Evolutionary conservation across 2,888 invertebrate genomes (phyloP).

Genomic region (Dendrolimus houi): DNA sequence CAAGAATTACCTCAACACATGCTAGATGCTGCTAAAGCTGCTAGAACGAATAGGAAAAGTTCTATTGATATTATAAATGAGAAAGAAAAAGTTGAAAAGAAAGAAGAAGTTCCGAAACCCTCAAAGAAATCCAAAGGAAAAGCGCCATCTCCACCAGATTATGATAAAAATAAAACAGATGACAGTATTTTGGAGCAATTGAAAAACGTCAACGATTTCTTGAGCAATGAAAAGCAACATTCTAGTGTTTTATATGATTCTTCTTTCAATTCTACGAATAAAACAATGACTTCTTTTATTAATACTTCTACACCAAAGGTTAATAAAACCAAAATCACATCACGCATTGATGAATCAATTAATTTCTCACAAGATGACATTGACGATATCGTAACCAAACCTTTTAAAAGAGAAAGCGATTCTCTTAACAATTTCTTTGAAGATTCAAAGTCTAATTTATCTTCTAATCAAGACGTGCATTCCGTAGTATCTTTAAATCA

Average conservation of each 20-base stretch:
- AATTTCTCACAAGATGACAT: slow-evolving; percentile 70
- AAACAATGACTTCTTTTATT: slow-evolving; percentile 33
- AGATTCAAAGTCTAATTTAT: slow-evolving; percentile 64
- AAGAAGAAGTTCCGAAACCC: slow-evolving; percentile 48
- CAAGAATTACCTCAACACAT: slow-evolving; percentile 84
- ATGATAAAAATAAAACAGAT: slow-evolving; percentile 64
- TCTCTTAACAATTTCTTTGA: slow-evolving; percentile 65
- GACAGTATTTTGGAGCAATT: slow-evolving; percentile 65
- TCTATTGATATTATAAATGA: slow-evolving; percentile 46
- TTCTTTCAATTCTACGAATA: slow-evolving; percentile 30
- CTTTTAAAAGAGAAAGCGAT: slow-evolving; percentile 65
- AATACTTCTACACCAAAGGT: slow-evolving; percentile 72
- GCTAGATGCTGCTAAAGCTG: slow-evolving; percentile 83
- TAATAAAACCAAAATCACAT: slow-evolving; percentile 48
- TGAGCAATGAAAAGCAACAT: slow-evolving; percentile 58
- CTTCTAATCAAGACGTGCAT: slow-evolving; percentile 61
- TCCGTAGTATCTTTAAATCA: slow-evolving; percentile 62
- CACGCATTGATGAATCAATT: slow-evolving; percentile 56
- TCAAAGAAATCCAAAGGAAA: slow-evolving; percentile 82
- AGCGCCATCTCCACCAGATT: slow-evolving; percentile 83
- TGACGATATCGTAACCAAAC: slow-evolving; percentile 70
- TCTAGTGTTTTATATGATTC: slow-evolving; percentile 52
- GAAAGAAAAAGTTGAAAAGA: slow-evolving; percentile 46
- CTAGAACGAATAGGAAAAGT: slow-evolving; percentile 80
- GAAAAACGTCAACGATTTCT: slow-evolving; percentile 54